Evolutionary conservation across 1,140 invertebrate species (phyloP), one percentile per base, ranked within the genome.

Genomic region (Mya arenaria): DNA sequence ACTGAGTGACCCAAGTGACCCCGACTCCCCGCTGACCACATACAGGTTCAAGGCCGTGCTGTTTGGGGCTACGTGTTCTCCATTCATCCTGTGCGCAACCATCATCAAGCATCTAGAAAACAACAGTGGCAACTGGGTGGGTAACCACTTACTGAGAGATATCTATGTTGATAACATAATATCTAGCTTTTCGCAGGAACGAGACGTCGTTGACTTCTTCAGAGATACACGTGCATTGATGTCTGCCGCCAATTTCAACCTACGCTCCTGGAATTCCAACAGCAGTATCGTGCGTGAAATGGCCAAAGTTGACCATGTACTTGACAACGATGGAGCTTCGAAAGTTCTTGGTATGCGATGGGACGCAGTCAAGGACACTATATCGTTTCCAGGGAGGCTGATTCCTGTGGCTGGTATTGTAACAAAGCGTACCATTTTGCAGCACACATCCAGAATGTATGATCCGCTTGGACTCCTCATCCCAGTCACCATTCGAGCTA

Each of bases 381-480:
- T 56, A 55, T 10, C 37, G 55, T 56, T 56, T 34, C 8, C 41
- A 41, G 23, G 25, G 37, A 48, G 34, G n/a, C n/a, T 65, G 2
- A 56, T 75, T 25, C 28, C 71, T 25, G n/a, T 19, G 32, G n/a
- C 36, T 19, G 17, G 37, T 23, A 36, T 25, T 4, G 5, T 56
- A 39, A 80, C 83, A 36, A 84, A 82, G 56, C 34, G 82, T 25
- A 65, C 74, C 37, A 58, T 85, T 23, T 34, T 85, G 19, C 73
- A 32, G 5, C 17, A 65, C 30, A 5, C 72, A 39, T 85, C 80
- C 32, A 56, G 25, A 23, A 65, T 86, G 34, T 85, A 66, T 60
- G 73, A 83, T 55, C 83, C 71, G 36, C 71, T 84, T 2, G 79
- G 84, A 37, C 60, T 82, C 37, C 58, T 83, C 19, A 68, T 65